Percentiles rank a stretch among this genome's conserved stretches.
phyloP scores from a whole-genome alignment of 2,888 invertebrate species.

The Tipula helvola region DNA sequence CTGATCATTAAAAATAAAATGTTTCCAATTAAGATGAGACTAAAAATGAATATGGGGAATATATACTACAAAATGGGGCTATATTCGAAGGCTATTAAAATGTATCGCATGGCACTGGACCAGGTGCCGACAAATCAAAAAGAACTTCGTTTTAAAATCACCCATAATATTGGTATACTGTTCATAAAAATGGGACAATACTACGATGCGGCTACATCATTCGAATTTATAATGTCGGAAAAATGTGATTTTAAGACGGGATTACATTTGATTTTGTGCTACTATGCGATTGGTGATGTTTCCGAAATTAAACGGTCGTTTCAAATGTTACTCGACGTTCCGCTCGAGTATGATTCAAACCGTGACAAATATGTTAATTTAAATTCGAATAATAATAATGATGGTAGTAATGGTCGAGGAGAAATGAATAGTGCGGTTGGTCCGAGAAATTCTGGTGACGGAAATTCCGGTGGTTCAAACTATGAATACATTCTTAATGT shows the following conservation, averaged over 20 bases:
- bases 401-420: background rate
- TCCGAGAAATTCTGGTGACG: background rate
- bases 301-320: slow-evolving; percentile 92
- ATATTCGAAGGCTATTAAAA: slow-evolving; percentile 89
- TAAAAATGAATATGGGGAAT: slow-evolving; percentile 97
- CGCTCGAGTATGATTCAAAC: slow-evolving; percentile 69
- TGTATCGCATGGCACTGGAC: slow-evolving; percentile 97
- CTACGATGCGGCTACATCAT: slow-evolving; percentile 89
- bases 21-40: slow-evolving; percentile 83
- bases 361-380: slow-evolving; percentile 39
- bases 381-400: background rate
- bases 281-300: slow-evolving; percentile 77
- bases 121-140: slow-evolving; percentile 90
- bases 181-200: slow-evolving; percentile 94
- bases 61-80: slow-evolving; percentile 91
- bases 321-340: slow-evolving; percentile 77
- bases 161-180: slow-evolving; percentile 87
- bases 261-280: slow-evolving; percentile 78
- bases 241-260: slow-evolving; percentile 80
- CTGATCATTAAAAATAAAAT: slow-evolving; percentile 86
- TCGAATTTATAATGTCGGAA: slow-evolving; percentile 97
- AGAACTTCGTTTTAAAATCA: slow-evolving; percentile 86
- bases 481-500: slow-evolving; percentile 44
- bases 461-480: background rate
- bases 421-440: background rate